A percentile compares a stretch with the other conserved stretches of the same genome.
Evolutionary conservation across 2,888 invertebrate species (phyloP).

Genomic region (Aspidiotus rigidus): DNA sequence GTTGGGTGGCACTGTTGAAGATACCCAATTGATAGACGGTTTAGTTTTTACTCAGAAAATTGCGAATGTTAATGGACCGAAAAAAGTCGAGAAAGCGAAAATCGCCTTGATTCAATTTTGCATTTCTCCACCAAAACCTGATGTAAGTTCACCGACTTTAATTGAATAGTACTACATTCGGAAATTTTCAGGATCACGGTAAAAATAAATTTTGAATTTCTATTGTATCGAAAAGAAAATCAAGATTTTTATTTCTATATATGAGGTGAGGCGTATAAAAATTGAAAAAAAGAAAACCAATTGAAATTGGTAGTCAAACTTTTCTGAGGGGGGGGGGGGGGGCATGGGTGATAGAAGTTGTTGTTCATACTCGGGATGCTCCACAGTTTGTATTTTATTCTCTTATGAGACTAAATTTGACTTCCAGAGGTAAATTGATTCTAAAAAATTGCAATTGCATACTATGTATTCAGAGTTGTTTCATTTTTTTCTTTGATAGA

Average conservation of each 20-base stretch:
- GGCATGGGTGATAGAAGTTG: too few relatives aligned
- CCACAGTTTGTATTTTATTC: too few relatives aligned
- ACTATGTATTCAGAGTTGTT: not conserved
- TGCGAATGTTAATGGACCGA: conserved; percentile 83
- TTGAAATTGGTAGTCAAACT: too few relatives aligned
- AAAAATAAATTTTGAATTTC: too few relatives aligned
- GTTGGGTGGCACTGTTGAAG: conserved; percentile 94
- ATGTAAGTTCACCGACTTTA: conserved; percentile 54
- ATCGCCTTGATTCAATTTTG: conserved; percentile 99
- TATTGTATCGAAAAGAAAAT: too few relatives aligned
- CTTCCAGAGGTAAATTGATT: too few relatives aligned
- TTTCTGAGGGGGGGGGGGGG: too few relatives aligned
- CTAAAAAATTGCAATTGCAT: not conserved
- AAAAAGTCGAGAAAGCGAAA: conserved; percentile 91
- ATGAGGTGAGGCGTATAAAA: too few relatives aligned
- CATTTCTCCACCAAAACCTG: conserved; percentile 98
- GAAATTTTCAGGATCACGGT: not conserved
- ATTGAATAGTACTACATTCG: not conserved
- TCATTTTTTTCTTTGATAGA: conserved; percentile 47
- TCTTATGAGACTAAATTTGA: too few relatives aligned
- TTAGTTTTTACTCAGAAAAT: conserved; percentile 85
- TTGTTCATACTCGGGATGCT: too few relatives aligned
- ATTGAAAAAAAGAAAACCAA: too few relatives aligned
- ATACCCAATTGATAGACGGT: conserved; percentile 92
- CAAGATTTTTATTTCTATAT: too few relatives aligned